Percentiles rank a stretch among this genome's conserved stretches.
Evolutionary conservation across 1,140 invertebrate species (phyloP).

Genomic region (Drosophila dunni): DNA sequence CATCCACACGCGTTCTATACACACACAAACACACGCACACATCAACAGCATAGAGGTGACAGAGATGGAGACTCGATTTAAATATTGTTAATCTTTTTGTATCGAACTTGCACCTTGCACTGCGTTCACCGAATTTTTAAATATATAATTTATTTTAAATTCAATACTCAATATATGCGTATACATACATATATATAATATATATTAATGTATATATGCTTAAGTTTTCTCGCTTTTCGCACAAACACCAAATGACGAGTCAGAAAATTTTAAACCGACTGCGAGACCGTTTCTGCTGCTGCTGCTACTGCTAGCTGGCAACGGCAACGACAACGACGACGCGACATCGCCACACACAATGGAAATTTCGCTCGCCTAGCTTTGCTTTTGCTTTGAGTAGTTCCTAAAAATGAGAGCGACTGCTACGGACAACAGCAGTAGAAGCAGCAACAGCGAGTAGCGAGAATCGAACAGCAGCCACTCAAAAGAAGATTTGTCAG

Average conservation of each 20-base stretch:
- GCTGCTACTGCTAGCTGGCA: constrained; percentile 38
- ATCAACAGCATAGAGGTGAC: constrained; percentile 27
- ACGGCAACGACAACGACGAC: constrained; percentile 58
- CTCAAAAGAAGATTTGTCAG: constrained; percentile 66
- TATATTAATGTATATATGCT: constrained; percentile 29
- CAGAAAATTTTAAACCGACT: constrained; percentile 81
- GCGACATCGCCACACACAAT: constrained; percentile 81
- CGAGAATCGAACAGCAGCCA: constrained; percentile 59
- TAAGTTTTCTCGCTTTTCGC: constrained; percentile 68
- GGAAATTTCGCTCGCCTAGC: constrained; percentile 84
- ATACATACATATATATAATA: constrained; percentile 30
- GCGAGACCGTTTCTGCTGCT: constrained; percentile 56
- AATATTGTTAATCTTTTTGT: constrained; percentile 50
- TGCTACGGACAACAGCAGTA: constrained; percentile 24
- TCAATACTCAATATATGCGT: constrained; percentile 68
- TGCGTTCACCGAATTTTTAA: constrained; percentile 41
- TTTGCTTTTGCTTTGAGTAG: constrained; percentile 64
- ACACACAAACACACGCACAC: constrained; percentile 36
- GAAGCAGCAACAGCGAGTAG: constrained; percentile 57
- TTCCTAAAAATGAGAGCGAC: constrained; percentile 27
- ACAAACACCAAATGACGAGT: constrained; percentile 77
- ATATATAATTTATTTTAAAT: constrained; percentile 63
- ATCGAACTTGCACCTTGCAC: constrained; percentile 55
- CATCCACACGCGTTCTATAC: constrained; percentile 25
- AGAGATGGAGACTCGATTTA: constrained; percentile 34